Evolutionary conservation across 2,797 vertebrate genomes (phyloP).

Genomic region (Simalia tracyae): DNA sequence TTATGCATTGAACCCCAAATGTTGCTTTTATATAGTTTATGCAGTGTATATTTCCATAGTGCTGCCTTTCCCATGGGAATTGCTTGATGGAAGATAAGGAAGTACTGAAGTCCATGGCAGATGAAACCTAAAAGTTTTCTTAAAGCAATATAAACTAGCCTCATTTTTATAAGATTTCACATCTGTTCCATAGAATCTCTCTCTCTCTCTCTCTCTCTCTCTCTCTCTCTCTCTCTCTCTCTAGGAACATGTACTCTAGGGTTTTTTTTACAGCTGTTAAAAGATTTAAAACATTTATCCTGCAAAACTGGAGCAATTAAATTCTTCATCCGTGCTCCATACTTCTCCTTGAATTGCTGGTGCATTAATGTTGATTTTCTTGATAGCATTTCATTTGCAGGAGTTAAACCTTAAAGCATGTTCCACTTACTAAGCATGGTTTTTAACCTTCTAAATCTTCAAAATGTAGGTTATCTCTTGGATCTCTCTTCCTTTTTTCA

Average conservation of each 20-base stretch:
- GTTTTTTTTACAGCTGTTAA: constrained; percentile 23
- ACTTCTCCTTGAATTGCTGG: neutral
- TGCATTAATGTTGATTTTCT: neutral
- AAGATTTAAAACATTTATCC: constrained; percentile 19
- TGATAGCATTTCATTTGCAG: neutral
- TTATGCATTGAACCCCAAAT: neutral
- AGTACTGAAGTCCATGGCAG: neutral
- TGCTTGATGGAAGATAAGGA: neutral
- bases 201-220: neutral
- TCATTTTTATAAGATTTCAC: constrained; percentile 9
- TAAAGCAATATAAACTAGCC: constrained; percentile 21
- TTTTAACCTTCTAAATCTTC: neutral
- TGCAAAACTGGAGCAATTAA: neutral
- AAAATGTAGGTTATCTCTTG: neutral
- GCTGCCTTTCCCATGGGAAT: neutral
- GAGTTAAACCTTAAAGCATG: neutral
- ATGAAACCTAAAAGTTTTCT: neutral
- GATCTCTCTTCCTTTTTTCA: neutral
- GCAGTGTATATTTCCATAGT: neutral
- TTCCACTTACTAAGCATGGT: neutral
- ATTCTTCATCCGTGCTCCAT: neutral
- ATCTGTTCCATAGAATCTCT: neutral
- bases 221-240: neutral
- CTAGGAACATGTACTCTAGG: constrained; percentile 6
- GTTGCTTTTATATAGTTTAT: neutral